Evolutionary conservation across 2,888 invertebrate genomes (phyloP).

Genomic region (Hirtodrosophila histrioides): DNA sequence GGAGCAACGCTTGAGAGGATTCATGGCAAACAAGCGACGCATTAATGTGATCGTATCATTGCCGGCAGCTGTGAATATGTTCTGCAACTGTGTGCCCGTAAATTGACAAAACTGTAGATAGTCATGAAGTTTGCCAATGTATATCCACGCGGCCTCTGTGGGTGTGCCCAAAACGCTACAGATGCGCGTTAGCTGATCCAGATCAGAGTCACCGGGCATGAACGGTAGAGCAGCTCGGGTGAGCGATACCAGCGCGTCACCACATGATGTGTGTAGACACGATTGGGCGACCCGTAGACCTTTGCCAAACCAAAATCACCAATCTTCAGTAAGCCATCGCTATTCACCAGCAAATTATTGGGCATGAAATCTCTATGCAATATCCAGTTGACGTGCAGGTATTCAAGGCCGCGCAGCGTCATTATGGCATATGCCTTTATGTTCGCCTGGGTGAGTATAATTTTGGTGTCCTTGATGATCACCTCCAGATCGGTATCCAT

Average conservation of each 20-base stretch:
- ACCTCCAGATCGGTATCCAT: too few relatives aligned
- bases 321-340: constrained; percentile 96
- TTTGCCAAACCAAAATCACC: constrained; percentile 99
- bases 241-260: constrained; percentile 97
- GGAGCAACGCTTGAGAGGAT: constrained; percentile 92
- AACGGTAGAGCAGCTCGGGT: constrained; percentile 97
- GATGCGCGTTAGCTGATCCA: constrained; percentile 97
- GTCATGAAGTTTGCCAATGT: constrained; percentile 92
- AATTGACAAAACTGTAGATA: constrained; percentile 96
- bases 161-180: constrained; percentile 98
- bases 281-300: constrained; percentile 97
- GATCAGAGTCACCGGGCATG: constrained; percentile 97
- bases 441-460: constrained; percentile 95
- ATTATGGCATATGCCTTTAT: constrained; percentile 98
- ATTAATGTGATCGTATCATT: constrained; percentile 95
- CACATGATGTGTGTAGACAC: constrained; percentile 98
- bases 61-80: constrained; percentile 97
- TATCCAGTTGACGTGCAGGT: constrained; percentile 97
- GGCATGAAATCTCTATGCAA: constrained; percentile 99
- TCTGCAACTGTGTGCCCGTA: constrained; percentile 92
- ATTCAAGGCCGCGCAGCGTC: constrained; percentile 96
- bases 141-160: constrained; percentile 95
- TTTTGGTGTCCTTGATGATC: constrained; percentile 93
- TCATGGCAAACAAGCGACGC: constrained; percentile 90
- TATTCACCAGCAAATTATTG: constrained; percentile 97